Evolutionary conservation across 2,888 invertebrate species (phyloP), one percentile per base, ranked within the genome.

Genomic region (Dicroscelio sp.): DNA sequence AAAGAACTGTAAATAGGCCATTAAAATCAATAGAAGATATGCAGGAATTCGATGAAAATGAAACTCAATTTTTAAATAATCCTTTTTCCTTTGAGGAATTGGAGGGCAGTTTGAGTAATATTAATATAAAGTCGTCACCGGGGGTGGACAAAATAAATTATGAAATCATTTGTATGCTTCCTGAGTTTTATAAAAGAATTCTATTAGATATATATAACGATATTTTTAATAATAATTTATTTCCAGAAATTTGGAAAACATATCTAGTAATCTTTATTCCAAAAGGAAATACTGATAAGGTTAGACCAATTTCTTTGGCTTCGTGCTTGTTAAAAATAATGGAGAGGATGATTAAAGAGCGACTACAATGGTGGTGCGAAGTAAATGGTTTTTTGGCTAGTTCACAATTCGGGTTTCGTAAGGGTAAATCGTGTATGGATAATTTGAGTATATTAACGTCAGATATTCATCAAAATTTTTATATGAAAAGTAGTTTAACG

Each of bases 251-350:
- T 6, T 92, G 91, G 85, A 75, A 8, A 25, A 23, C 27, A 0
- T 93, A 88, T 63, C 20, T 92, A 1, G 58, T 92, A 0, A 71
- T 82, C 3, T 89, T 93, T 30, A 86, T 93, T 1, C 93, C 93
- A 0, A 92, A 93, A 71, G 52, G 38, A 0, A 80, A 88, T 23
- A 20, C 55, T 0, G 43, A 69, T 58, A 92, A 93, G 75, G 69
- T 90, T 0, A 38, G 91, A 20, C 93, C 93, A 2, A 91, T 93
- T 5, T 71, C 92, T 1, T 31, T 93, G 12, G 88, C 91, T 0
- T 92, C 91, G 0, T 92, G 92, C 12, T 0, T 91, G 0, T 58
- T 91, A 2, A 92, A 93, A 78, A 1, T 90, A 4, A 27, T 91
- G 12, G 89, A 92, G 82, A 89, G 33, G 75, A 82, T 92, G 43